These are phyloP conservation scores for Spatulosminthurus flaviceps DNA, from an alignment of 2,888 invertebrate genomes.

Conservation along the genomic window DNA sequence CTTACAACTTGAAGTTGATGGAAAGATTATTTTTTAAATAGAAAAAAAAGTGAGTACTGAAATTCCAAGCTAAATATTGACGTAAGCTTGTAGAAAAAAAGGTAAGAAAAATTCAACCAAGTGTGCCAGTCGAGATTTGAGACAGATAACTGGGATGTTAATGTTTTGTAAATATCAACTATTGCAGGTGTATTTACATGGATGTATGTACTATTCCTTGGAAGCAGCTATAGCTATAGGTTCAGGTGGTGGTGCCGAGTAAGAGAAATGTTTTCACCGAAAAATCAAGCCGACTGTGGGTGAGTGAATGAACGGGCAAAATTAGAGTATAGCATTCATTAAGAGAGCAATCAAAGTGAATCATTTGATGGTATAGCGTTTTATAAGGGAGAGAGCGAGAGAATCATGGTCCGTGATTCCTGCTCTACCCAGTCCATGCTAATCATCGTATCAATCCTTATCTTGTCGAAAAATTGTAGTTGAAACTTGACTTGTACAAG, in stretches of 20 bases:
- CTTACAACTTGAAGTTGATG: too few relatives aligned
- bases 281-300: conserved; percentile 32
- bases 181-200: background rate
- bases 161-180: background rate
- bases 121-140: conserved; percentile 33
- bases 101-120: conserved; percentile 30
- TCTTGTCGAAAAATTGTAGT: conserved; percentile 32
- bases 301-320: conserved; percentile 30
- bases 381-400: conserved; percentile 26
- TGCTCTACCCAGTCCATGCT: conserved; percentile 44
- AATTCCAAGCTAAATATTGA: conserved; percentile 15
- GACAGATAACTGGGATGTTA: conserved; percentile 11
- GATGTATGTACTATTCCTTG: too few relatives aligned
- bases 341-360: conserved; percentile 43
- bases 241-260: too few relatives aligned
- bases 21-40: background rate
- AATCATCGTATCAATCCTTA: conserved; percentile 39
- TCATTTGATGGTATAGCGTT: conserved; percentile 18
- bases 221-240: too few relatives aligned
- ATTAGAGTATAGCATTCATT: conserved; percentile 32
- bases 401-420: conserved; percentile 39
- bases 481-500: conserved; percentile 25
- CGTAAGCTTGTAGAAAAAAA: background rate
- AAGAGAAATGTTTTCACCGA: conserved; percentile 27
- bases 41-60: background rate